Evolutionary conservation across 2,113 vertebrate species (phyloP).

Genomic region (Gasterosteus nipponicus): DNA sequence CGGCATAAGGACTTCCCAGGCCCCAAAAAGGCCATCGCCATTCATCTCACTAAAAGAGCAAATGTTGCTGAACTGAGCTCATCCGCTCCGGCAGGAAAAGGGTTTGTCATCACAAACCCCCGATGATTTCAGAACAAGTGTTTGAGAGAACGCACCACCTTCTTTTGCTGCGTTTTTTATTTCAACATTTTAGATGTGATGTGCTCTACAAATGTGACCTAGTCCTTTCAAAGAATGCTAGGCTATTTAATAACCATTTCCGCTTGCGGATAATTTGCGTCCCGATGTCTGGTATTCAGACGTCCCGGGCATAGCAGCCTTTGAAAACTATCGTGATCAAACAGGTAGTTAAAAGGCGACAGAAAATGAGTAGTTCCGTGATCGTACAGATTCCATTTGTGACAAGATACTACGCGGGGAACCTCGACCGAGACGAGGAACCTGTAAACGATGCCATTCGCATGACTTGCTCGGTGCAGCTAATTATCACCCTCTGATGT

Average conservation of each 20-base stretch:
- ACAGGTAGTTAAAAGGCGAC: background rate
- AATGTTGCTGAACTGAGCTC: constrained; percentile 59
- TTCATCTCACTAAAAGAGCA: constrained; percentile 72
- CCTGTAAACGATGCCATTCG: constrained; percentile 53
- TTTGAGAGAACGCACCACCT: background rate
- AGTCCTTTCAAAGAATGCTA: background rate
- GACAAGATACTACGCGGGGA: constrained; percentile 13
- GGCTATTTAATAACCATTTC: background rate
- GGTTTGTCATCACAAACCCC: constrained; percentile 48
- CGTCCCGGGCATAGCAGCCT: background rate
- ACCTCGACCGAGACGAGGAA: constrained; percentile 19
- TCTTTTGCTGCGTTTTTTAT: background rate
- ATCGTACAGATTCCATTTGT: constrained; percentile 11
- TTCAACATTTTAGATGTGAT: background rate
- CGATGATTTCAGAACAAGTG: constrained; percentile 45
- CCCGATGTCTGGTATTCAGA: background rate
- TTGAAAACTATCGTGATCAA: constrained; percentile 5
- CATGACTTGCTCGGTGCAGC: constrained; percentile 37
- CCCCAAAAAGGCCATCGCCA: constrained; percentile 61
- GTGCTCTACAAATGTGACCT: background rate
- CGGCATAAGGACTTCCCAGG: constrained; percentile 64
- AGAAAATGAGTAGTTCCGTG: constrained; percentile 25
- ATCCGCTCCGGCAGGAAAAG: constrained; percentile 23
- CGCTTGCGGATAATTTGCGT: background rate
- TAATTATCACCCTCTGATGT: constrained; percentile 57